phyloP scores from a whole-genome alignment of 2,888 invertebrate genomes.

The Dusona sp. region DNA sequence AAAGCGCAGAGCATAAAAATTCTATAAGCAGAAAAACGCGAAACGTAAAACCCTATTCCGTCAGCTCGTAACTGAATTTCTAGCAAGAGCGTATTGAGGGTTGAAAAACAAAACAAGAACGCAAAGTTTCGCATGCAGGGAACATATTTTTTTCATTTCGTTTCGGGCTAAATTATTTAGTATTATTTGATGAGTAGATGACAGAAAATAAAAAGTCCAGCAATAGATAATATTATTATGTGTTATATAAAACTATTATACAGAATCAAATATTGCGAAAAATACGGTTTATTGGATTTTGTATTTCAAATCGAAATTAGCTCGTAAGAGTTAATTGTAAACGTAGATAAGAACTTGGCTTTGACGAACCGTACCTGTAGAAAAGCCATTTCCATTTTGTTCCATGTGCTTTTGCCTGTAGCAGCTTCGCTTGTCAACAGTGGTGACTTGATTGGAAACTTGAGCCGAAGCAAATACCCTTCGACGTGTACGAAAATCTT shows the following conservation, averaged over 20 bases:
- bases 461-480: conserved; percentile 57
- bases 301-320: conserved; percentile 58
- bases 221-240: not conserved
- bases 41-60: conserved; percentile 24
- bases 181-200: not conserved
- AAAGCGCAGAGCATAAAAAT: conserved; percentile 23
- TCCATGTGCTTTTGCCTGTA: conserved; percentile 28
- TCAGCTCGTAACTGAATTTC: conserved; percentile 33
- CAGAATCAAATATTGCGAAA: conserved; percentile 41
- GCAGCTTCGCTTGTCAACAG: conserved; percentile 68
- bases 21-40: conserved; percentile 30
- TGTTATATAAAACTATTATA: too few species aligned
- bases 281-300: conserved; percentile 40
- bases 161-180: too few species aligned
- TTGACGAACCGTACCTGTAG: conserved; percentile 9
- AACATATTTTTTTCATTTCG: not conserved
- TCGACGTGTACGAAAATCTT: conserved; percentile 64
- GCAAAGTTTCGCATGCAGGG: not conserved
- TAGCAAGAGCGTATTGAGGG: not conserved
- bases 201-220: not conserved
- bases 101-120: not conserved
- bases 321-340: conserved; percentile 60
- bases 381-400: conserved; percentile 54
- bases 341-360: conserved; percentile 5
- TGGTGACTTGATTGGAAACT: conserved; percentile 69